phyloP scores from a whole-genome alignment of 2,113 vertebrate species.

The Sinocyclocheilus anshuiensis region DNA sequence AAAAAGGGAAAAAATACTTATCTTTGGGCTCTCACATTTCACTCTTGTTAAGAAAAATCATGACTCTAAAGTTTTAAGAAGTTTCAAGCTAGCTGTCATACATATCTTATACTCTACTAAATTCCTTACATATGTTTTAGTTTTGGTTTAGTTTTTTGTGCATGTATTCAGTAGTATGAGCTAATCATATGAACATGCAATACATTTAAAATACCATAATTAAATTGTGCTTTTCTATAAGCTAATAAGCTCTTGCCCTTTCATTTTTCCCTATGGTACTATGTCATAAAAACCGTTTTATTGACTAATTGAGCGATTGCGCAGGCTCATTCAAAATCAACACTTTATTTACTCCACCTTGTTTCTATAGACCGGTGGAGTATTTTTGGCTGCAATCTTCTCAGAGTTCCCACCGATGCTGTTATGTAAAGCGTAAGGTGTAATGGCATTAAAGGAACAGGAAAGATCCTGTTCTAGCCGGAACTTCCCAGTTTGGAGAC shows the following conservation, averaged over 20 bases:
- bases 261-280: neutral
- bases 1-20: neutral
- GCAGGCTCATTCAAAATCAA: neutral
- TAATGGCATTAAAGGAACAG: neutral
- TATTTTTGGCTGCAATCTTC: neutral
- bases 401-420: neutral
- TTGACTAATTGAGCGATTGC: neutral
- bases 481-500: constrained; percentile 33
- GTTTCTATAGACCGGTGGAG: neutral
- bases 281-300: neutral
- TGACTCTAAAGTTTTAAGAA: neutral
- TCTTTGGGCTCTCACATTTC: neutral
- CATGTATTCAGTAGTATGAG: neutral
- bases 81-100: constrained; percentile 53
- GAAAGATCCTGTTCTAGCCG: neutral
- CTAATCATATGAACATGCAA: constrained; percentile 36
- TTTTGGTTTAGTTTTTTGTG: constrained; percentile 50
- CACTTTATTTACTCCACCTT: neutral
- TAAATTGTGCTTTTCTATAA: constrained; percentile 26
- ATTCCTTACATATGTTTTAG: constrained; percentile 66
- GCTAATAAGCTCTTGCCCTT: constrained; percentile 37
- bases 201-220: constrained; percentile 3
- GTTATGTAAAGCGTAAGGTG: neutral
- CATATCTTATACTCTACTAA: constrained; percentile 64
- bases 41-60: constrained; percentile 48